Conservation (phyloP, 92 coral and sea anemone genomes). For the Paramuricea clavata region DNA sequence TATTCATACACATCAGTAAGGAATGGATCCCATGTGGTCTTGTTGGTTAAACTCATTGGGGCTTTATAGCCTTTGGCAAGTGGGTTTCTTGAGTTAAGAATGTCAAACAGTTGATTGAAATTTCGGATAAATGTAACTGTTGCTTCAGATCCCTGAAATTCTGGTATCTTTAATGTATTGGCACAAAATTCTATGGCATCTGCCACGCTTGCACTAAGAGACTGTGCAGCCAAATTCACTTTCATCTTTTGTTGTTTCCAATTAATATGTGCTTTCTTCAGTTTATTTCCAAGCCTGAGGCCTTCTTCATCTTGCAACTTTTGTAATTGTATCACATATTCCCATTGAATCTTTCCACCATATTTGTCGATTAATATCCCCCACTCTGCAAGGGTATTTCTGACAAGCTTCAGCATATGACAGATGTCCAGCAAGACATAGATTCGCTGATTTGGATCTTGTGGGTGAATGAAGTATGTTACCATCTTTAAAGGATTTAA, state of each 20-base stretch:
- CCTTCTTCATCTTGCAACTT: conserved; percentile 37
- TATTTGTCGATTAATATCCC: not conserved
- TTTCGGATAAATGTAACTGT: not conserved
- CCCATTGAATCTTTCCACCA: conserved; percentile 35
- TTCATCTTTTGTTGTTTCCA: conserved; percentile 50
- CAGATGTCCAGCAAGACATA: conserved; percentile 36
- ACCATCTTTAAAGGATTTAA: not conserved
- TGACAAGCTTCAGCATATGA: conserved; percentile 24
- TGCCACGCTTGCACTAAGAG: conserved; percentile 22
- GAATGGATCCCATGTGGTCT: conserved; percentile 5
- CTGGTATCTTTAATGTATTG: not conserved
- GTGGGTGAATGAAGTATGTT: conserved; percentile 24
- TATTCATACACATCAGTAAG: not conserved
- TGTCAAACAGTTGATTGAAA: conserved; percentile 5
- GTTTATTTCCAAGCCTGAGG: conserved; percentile 44
- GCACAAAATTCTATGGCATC: conserved; percentile 20
- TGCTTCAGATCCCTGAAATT: conserved; percentile 23
- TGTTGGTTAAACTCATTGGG: conserved; percentile 18
- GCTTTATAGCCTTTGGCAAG: conserved; percentile 8
- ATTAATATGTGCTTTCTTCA: conserved; percentile 18
- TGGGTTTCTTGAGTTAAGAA: conserved; percentile 14
- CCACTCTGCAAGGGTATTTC: conserved; percentile 28
- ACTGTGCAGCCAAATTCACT: conserved; percentile 28
- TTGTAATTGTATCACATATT: conserved; percentile 9
- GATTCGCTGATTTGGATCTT: conserved; percentile 1